Base-by-base conservation (phyloP, 1,140 invertebrate species). In the Euura lappo region DNA sequence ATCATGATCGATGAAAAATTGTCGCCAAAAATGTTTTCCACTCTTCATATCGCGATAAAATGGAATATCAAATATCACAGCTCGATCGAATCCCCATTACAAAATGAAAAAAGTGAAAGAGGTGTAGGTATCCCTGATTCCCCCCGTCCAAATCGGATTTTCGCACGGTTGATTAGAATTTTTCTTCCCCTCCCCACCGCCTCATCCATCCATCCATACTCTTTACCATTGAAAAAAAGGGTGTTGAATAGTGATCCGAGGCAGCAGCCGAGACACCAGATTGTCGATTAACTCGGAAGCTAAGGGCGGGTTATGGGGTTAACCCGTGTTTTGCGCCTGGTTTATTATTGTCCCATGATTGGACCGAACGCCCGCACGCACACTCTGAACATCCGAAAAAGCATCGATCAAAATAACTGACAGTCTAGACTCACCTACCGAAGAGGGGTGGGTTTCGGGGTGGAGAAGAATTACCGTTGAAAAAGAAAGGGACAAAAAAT, bases 391-490 rank as follows among this genome's bases (percentile, higher is more conserved):
- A 8, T 60, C 8, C 51, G 3, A 7, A 51, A 28, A 11, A 60
- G 82, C 86, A 87, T 87, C 85, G 85, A 87, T 87, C 85, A 87
- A 83, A 81, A 75, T 74, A 28, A 28, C 74, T 87, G 86, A 87
- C 86, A 87, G 51, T 71, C 74, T 72, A 71, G 71, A 68, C 72
- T 71, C 75, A 4, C 44, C 28, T 28, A 28, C 43, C 69, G 51
- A 28, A 8, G 42, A 65, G 46, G 67, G 60, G 8, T 28, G 46
- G 45, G 6, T 70, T 45, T 28, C 13, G 11, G 43, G 13, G 69
- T 28, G 28, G 28, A 28, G 28, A 28, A 28, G 28, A 28, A 28
- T 28, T 28, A 28, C 28, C 28, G 1, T 28, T 28, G 28, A 28
- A 28, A 28, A 28, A 28, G 28, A 28, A 28, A 28, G 28, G 1